Evolutionary conservation across 2,797 vertebrate genomes (phyloP).

Genomic region (Champsocephalus esox): DNA sequence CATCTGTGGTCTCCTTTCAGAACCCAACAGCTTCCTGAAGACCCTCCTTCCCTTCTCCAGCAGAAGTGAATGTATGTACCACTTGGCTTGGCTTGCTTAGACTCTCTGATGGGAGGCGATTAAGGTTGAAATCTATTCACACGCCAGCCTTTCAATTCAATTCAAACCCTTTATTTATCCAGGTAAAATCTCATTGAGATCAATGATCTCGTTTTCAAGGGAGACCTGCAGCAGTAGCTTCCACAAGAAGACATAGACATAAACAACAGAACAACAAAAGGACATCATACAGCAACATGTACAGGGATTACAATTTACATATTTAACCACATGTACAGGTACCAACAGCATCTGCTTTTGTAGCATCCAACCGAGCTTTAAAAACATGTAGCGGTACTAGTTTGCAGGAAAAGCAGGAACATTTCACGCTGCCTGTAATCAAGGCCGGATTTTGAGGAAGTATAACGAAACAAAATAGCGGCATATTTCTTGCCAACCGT

Average conservation of each 20-base stretch:
- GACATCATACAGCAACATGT: no score
- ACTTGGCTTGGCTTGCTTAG: constrained; percentile 35
- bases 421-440: constrained; percentile 40
- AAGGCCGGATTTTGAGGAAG: constrained; percentile 38
- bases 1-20: constrained; percentile 46
- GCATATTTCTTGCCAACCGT: constrained; percentile 46
- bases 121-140: constrained; percentile 20
- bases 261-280: no score
- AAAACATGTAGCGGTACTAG: no score
- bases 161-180: no score
- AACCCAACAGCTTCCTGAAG: constrained; percentile 27
- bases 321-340: no score
- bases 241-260: no score
- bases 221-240: no score
- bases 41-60: constrained; percentile 12
- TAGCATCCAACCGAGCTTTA: no score
- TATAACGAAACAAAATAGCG: constrained; percentile 51
- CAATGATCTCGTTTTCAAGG: no score
- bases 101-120: constrained; percentile 13
- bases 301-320: no score
- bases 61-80: constrained; percentile 18
- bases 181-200: no score
- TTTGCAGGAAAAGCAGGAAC: not conserved
- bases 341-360: no score
- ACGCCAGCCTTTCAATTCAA: not conserved